A percentile compares a stretch with the other conserved stretches of the same genome.
Conservation (phyloP, 1,140 invertebrate genomes). For the Drosophila subobscura region DNA sequence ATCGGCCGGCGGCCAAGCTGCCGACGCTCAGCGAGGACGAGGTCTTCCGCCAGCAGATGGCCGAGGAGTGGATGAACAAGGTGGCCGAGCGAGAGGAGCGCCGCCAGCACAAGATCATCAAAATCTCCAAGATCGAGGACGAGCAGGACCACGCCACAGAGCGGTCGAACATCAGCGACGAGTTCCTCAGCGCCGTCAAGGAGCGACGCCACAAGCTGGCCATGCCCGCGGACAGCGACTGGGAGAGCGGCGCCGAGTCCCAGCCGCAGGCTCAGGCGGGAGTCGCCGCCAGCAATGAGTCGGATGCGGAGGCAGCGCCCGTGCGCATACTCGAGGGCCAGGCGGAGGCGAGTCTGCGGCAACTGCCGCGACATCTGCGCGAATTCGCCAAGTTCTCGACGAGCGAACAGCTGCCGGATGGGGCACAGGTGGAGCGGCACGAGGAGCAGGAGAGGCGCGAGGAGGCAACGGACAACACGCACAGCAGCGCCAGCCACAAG, state of each 20-base stretch:
- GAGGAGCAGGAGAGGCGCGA: slow-evolving; percentile 71
- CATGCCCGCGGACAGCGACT: slow-evolving; percentile 81
- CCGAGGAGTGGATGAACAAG: slow-evolving; percentile 91
- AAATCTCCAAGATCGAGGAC: slow-evolving; percentile 85
- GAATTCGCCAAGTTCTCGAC: slow-evolving; percentile 86
- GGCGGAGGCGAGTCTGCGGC: slow-evolving; percentile 85
- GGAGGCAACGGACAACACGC: slow-evolving; percentile 83
- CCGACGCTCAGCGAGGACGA: slow-evolving; percentile 86
- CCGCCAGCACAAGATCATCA: slow-evolving; percentile 90
- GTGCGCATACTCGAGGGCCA: slow-evolving; percentile 84
- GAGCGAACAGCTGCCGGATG: slow-evolving; percentile 66
- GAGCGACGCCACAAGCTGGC: slow-evolving; percentile 81
- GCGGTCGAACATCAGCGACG: slow-evolving; percentile 87
- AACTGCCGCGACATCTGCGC: slow-evolving; percentile 89
- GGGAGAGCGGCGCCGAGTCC: slow-evolving; percentile 83
- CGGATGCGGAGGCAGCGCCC: slow-evolving; percentile 84
- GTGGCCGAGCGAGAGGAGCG: slow-evolving; percentile 91
- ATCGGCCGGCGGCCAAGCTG: slow-evolving; percentile 66
- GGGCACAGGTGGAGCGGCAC: slow-evolving; percentile 60
- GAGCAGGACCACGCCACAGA: slow-evolving; percentile 80
- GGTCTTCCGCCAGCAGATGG: slow-evolving; percentile 90
- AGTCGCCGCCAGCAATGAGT: slow-evolving; percentile 79
- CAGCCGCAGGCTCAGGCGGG: slow-evolving; percentile 84
- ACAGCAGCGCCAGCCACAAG: slow-evolving; percentile 73
- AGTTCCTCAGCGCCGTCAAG: slow-evolving; percentile 89